Base-by-base conservation (phyloP, 2,113 vertebrate genomes). In the Aegithalos caudatus region DNA sequence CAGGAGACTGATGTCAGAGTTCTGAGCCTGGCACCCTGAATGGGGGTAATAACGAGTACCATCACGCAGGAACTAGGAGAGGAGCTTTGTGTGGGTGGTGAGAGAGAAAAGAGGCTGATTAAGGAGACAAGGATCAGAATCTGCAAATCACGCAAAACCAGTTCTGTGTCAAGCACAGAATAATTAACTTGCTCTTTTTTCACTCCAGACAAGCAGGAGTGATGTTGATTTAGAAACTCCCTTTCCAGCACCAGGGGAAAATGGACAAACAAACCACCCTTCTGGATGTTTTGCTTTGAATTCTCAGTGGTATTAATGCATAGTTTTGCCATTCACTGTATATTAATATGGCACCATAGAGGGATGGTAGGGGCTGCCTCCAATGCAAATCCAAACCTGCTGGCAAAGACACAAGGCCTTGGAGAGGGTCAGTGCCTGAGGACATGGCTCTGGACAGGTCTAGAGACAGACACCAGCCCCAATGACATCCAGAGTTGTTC, bases 71-170 rank as follows among this genome's bases (percentile, higher is more conserved):
- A 96, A 22, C 44, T 10, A 71, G 71, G 45, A 85, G 78, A 93
- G 74, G 74, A 90, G 82, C 64, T 94, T 91, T 86, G 93, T 90
- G 94, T 95, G 92, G 96, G 95, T 83, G 88, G 93, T 51, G 72
- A 94, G 79, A 92, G 71, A 65, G 84, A 78, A 95, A 85, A 92
- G 54, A 94, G 27, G 71, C 81, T 92, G 90, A 95, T 86, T 70
- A 93, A 93, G 85, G 67, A 95, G 95, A 93, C 92, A 92, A 95
- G 82, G 90, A 97, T 86, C 90, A 94, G 93, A 90, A 95, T 96
- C 77, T 64, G 83, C 89, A 92, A 92, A 92, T 92, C 92, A 88
- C 7, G 40, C 90, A 94, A 80, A 97, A 97, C 95, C 94, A 92
- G 94, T 96, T 96, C 79, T 90, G 76, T 94, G 94, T 95, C 81